Evolutionary conservation across 1,140 invertebrate genomes (phyloP).

Genomic region (Bombus ignitus): DNA sequence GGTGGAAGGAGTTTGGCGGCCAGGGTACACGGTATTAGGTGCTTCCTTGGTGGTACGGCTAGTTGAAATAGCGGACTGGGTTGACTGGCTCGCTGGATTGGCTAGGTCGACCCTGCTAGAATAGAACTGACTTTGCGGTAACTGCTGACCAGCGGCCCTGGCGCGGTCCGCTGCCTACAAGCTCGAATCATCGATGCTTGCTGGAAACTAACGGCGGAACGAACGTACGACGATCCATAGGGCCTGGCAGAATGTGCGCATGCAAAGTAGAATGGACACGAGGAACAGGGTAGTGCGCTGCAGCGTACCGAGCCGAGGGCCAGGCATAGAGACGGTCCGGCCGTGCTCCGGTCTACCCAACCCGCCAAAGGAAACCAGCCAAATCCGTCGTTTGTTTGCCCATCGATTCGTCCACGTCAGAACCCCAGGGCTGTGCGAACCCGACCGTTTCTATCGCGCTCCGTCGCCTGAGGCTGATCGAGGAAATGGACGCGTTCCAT

Average conservation of each 20-base stretch:
- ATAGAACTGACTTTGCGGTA: conserved; percentile 76
- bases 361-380: conserved; percentile 65
- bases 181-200: conserved; percentile 70
- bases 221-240: conserved; percentile 54
- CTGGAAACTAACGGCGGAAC: conserved; percentile 62
- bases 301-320: neutral
- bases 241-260: conserved; percentile 60
- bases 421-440: conserved; percentile 45
- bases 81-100: conserved; percentile 43
- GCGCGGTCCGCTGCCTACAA: conserved; percentile 68
- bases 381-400: conserved; percentile 69
- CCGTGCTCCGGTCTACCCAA: conserved; percentile 24
- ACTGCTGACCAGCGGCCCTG: conserved; percentile 71
- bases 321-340: conserved; percentile 36
- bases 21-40: conserved; percentile 65
- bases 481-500: conserved; percentile 38
- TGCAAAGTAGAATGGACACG: conserved; percentile 65
- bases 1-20: conserved; percentile 29
- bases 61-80: conserved; percentile 55
- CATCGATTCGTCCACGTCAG: conserved; percentile 66
- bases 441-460: conserved; percentile 46
- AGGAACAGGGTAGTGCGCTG: neutral
- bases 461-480: conserved; percentile 33
- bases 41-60: conserved; percentile 67
- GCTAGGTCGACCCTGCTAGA: conserved; percentile 49